phyloP scores from a whole-genome alignment of 2,797 vertebrate species.

The Remorina albescens region DNA sequence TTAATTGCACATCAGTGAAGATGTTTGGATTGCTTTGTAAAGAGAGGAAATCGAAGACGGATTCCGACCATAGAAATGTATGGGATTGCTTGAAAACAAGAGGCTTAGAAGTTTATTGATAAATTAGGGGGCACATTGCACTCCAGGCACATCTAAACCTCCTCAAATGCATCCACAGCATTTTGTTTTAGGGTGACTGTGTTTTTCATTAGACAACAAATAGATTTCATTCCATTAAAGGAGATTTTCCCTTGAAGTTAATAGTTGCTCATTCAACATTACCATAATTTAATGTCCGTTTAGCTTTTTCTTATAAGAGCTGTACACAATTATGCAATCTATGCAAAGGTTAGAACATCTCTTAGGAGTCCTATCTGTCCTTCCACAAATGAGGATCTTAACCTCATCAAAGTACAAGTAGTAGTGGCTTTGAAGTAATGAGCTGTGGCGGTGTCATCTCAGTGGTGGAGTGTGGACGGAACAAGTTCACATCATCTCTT shows the following conservation, averaged over 20 bases:
- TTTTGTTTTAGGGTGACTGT: constrained; percentile 27
- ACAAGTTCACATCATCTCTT: constrained; percentile 40
- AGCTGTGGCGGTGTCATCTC: constrained; percentile 39
- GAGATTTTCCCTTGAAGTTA: neutral
- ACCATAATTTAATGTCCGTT: neutral
- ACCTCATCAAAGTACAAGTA: constrained; percentile 39
- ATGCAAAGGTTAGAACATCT: constrained; percentile 8
- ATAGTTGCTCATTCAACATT: constrained; percentile 9
- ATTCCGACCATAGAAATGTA: constrained; percentile 40
- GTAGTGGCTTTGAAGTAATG: constrained; percentile 62
- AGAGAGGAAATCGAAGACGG: constrained; percentile 52
- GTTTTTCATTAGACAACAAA: constrained; percentile 35
- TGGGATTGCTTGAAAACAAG: constrained; percentile 58
- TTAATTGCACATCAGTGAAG: constrained; percentile 8
- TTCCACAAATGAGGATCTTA: constrained; percentile 43
- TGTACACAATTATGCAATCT: constrained; percentile 3
- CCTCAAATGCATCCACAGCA: constrained; percentile 37
- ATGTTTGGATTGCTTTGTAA: constrained; percentile 26
- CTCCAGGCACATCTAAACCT: constrained; percentile 42
- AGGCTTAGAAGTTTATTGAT: constrained; percentile 64
- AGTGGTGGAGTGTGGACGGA: constrained; percentile 47
- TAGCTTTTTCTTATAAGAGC: neutral
- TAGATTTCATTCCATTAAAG: constrained; percentile 7
- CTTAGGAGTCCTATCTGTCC: constrained; percentile 20
- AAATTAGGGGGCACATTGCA: constrained; percentile 64